These are phyloP conservation scores for Sisor rabdophorus DNA, from an alignment of 2,113 vertebrate genomes.

Conservation along the genomic window DNA sequence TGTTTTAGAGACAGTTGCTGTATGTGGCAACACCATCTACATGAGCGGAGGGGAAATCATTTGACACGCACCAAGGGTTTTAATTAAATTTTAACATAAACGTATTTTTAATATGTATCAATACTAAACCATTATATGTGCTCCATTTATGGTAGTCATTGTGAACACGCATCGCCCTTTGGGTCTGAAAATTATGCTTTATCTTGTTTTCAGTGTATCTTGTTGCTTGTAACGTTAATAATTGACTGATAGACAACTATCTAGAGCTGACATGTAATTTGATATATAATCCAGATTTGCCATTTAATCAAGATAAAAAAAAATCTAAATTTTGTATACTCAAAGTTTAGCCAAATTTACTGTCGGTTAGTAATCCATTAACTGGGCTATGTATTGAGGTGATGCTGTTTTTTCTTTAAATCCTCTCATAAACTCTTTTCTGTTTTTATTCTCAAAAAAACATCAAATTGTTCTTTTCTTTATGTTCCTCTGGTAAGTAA, in stretches of 20 bases:
- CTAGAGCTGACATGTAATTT: conserved; percentile 45
- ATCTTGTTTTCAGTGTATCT: conserved; percentile 38
- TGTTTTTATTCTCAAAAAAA: neutral
- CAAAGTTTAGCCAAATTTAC: neutral
- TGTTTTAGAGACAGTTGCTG: too few species aligned
- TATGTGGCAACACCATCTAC: too few species aligned
- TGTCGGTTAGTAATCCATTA: neutral
- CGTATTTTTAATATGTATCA: neutral
- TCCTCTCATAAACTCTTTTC: neutral
- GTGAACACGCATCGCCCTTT: conserved; percentile 4
- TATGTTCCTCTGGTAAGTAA: neutral
- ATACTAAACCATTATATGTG: neutral
- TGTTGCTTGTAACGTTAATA: conserved; percentile 50
- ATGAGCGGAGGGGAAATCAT: too few species aligned
- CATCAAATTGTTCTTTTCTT: neutral
- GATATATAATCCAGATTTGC: conserved; percentile 32
- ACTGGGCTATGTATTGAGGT: neutral
- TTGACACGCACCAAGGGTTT: too few species aligned
- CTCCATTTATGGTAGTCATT: conserved; percentile 19
- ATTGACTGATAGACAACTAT: conserved; percentile 45
- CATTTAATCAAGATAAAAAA: conserved; percentile 24
- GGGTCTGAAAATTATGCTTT: conserved; percentile 33
- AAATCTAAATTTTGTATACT: too few species aligned
- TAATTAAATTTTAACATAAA: too few species aligned
- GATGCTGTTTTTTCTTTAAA: neutral